Conservation (phyloP, 2,888 invertebrate species). For the Antheraea assamensis region DNA sequence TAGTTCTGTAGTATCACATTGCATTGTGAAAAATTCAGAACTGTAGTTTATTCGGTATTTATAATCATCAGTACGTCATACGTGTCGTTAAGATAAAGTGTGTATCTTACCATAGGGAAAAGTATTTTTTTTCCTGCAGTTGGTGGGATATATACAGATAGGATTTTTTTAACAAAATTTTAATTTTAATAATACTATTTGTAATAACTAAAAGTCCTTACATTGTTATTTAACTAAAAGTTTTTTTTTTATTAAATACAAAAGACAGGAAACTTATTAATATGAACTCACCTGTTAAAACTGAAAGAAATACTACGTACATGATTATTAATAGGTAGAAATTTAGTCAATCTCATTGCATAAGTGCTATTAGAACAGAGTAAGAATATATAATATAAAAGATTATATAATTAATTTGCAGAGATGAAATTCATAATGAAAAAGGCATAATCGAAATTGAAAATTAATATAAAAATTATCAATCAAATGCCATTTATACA, state of each 20-base stretch:
- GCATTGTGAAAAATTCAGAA: no score
- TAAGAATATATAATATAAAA: background rate
- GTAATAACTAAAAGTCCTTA: background rate
- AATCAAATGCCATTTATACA: background rate
- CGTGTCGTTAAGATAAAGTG: no score
- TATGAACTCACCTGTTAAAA: slow-evolving; percentile 49
- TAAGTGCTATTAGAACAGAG: background rate
- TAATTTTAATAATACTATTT: no score
- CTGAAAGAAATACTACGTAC: slow-evolving; percentile 53
- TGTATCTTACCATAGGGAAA: no score
- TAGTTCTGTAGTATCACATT: no score
- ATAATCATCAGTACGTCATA: no score
- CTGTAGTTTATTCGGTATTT: no score
- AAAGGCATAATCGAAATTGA: background rate
- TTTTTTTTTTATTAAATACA: background rate
- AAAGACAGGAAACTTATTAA: background rate
- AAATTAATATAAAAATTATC: background rate
- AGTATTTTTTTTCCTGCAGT: no score
- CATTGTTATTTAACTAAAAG: background rate
- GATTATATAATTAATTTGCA: background rate
- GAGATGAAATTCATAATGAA: background rate
- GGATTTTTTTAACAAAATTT: no score
- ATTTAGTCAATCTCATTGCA: background rate
- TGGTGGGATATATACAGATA: no score
- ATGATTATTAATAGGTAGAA: slow-evolving; percentile 28